These are phyloP conservation scores for Digitonthophagus gazella DNA, from an alignment of 2,888 invertebrate species.

Conservation along the genomic window DNA sequence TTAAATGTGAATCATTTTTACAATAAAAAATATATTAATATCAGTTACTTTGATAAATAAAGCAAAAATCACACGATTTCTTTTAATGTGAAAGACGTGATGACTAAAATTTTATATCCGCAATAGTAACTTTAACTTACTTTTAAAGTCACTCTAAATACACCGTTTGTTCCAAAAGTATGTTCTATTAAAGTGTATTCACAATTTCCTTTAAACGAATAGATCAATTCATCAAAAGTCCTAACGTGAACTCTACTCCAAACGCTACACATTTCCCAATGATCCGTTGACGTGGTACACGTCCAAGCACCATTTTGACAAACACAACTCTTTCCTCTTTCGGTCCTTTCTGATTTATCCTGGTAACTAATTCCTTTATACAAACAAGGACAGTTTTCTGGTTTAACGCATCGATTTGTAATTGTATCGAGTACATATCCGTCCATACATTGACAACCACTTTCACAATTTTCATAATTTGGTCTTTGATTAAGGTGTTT, in stretches of 20 bases:
- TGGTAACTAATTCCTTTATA: slow-evolving; percentile 4
- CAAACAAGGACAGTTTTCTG: slow-evolving; percentile 11
- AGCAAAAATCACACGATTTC: too few relatives aligned
- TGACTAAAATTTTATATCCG: neutral
- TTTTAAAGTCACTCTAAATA: neutral
- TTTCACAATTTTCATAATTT: neutral
- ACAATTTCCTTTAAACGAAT: slow-evolving; percentile 2
- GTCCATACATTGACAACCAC: slow-evolving; percentile 7
- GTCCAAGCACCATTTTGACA: neutral
- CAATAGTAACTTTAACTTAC: slow-evolving; percentile 5
- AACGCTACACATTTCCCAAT: slow-evolving; percentile 1
- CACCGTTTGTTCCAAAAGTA: neutral
- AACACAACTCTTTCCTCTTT: neutral
- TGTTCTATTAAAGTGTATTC: neutral
- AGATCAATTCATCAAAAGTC: neutral
- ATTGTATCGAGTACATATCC: slow-evolving; percentile 11
- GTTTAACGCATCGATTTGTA: slow-evolving; percentile 1
- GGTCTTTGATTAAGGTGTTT: neutral
- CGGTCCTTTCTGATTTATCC: slow-evolving; percentile 2
- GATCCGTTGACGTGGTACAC: neutral
- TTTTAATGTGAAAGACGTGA: too few relatives aligned
- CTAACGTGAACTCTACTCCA: neutral
- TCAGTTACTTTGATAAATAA: too few relatives aligned
- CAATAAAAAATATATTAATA: too few relatives aligned
- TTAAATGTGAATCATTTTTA: too few relatives aligned